Percentiles rank a stretch among this genome's conserved stretches.
These are phyloP conservation scores for Drosophila austrosaltans DNA, from an alignment of 2,888 invertebrate species.

Conservation along the genomic window DNA sequence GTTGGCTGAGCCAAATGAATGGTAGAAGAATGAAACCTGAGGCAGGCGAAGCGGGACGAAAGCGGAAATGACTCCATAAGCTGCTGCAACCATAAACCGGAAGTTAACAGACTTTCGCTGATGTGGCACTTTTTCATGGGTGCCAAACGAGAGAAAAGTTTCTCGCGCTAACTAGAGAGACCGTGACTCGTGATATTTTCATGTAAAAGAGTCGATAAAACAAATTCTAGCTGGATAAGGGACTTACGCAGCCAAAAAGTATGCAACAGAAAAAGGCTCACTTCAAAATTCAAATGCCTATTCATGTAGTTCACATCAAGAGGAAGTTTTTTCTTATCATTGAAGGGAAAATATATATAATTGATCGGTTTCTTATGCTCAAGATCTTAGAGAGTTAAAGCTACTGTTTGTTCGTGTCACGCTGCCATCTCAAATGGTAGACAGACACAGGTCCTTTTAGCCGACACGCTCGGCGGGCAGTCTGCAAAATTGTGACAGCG, in stretches of 20 bases:
- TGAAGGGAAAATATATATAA: no score
- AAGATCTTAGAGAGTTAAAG: no score
- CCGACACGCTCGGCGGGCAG: constrained; percentile 69
- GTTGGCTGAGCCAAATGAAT: constrained; percentile 67
- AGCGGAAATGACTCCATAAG: constrained; percentile 78
- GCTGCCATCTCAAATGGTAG: constrained; percentile 21
- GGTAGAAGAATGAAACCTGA: constrained; percentile 39
- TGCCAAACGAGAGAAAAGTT: constrained; percentile 35
- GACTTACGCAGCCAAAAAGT: background rate
- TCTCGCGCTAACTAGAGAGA: constrained; percentile 15
- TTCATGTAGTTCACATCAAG: no score
- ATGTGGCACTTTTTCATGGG: constrained; percentile 74
- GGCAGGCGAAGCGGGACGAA: constrained; percentile 3
- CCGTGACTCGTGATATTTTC: constrained; percentile 3
- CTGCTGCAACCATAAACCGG: constrained; percentile 80
- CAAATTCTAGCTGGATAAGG: background rate
- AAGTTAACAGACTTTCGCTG: constrained; percentile 82
- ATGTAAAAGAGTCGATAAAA: background rate
- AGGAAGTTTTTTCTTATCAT: no score
- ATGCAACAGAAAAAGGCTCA: background rate
- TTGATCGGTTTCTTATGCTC: no score
- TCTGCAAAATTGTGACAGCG: constrained; percentile 81
- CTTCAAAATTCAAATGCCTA: no score
- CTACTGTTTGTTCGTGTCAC: constrained; percentile 7
- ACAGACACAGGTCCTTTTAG: constrained; percentile 27